A percentile compares a stretch with the other conserved stretches of the same genome.
Evolutionary conservation across 2,797 vertebrate genomes (phyloP).

Genomic region (Anisognathus igniventris): DNA sequence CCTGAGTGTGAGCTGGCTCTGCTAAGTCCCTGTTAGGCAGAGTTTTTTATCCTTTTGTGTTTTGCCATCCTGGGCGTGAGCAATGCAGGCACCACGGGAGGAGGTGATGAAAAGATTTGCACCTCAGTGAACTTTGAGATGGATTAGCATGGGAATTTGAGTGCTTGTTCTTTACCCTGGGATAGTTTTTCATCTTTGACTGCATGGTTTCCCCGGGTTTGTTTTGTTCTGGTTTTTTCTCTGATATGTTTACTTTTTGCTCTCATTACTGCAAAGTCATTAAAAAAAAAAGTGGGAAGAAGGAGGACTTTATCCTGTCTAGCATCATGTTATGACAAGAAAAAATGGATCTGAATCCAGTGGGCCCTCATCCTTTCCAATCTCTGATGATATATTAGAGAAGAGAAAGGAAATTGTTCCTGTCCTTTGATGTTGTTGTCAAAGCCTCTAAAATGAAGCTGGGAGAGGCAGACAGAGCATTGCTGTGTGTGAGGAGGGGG

Average conservation of each 20-base stretch:
- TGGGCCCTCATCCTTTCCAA: not conserved
- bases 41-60: not conserved
- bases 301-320: conserved; percentile 9
- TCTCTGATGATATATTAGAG: not conserved
- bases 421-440: conserved; percentile 31
- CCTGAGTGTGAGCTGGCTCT: conserved; percentile 20
- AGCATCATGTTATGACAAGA: not conserved
- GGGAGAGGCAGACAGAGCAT: not conserved
- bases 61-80: not conserved
- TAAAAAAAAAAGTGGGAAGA: conserved; percentile 3
- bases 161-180: conserved; percentile 17
- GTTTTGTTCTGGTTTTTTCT: not conserved
- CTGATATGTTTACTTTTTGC: conserved; percentile 14
- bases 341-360: conserved; percentile 9
- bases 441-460: conserved; percentile 30
- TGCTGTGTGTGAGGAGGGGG: not conserved
- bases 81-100: not conserved
- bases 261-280: conserved; percentile 18
- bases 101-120: conserved; percentile 43
- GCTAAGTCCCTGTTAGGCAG: not conserved
- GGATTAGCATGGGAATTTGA: conserved; percentile 27
- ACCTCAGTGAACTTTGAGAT: conserved; percentile 50
- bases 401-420: conserved; percentile 22
- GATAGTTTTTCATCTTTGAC: conserved; percentile 55
- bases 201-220: not conserved